Evolutionary conservation across 64 coral and sea anemone genomes (phyloP), one percentile per base, ranked within the genome.

Genomic region (Pocillopora damicornis): DNA sequence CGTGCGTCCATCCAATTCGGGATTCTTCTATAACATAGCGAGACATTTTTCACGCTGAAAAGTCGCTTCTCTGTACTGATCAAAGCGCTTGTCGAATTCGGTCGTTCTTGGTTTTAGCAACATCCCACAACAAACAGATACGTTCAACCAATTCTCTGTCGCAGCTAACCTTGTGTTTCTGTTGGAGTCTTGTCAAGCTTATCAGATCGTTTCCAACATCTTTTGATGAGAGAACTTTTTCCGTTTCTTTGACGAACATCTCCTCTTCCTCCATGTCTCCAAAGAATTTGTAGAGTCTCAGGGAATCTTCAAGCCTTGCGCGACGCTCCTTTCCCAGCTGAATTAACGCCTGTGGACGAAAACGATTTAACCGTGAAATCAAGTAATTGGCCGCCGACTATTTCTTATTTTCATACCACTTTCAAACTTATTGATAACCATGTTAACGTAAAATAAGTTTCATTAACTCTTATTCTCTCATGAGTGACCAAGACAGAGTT

Each of bases 171-270:
- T 98, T 88, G 42, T 98, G 96, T 61, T 93, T 94, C 77, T 98
- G 89, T 59, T 92, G 89, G 42, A 98, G 78, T 82, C 96, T 89
- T 71, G 93, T 98, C 73, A 98, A 88, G 81, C 96, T 98, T 15
- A 90, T 86, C 6, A 98, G 76, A 72, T 98, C 96, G 59, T 90
- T 91, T 0, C 96, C 96, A 20, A 98, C 96, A n/a, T 98, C 96
- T 92, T 98, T 98, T 11, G 96, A 98, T 20, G 87, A 77, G 1
- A 89, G 78, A 64, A 94, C 86, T 66, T 94, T 82, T 60, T 98
- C 96, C 18, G 89, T 89, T 75, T 98, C 96, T 77, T 94, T 94
- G 15, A 98, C 88, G 75, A 98, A 98, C 23, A 92, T 91, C 22
- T 98, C 96, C 66, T 94, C 92, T 75, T 89, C 96, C 37, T 98